A percentile compares a stretch with the other conserved stretches of the same genome.
phyloP scores from a whole-genome alignment of 1,140 invertebrate species.

The Philopotamus ludificatus region DNA sequence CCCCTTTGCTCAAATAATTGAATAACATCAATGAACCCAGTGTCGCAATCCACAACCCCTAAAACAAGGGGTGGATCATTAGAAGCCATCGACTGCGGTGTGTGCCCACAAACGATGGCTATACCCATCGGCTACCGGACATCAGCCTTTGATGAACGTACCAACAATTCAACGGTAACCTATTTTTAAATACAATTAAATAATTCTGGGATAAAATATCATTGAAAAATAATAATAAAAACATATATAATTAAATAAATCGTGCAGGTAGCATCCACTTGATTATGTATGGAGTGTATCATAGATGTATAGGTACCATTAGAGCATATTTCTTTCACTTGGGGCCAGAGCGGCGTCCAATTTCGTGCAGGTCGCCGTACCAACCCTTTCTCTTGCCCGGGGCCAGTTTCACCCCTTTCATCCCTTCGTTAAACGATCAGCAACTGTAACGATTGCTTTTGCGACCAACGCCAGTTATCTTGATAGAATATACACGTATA shows the following conservation, averaged over 20 bases:
- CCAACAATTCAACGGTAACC: background rate
- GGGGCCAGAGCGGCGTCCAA: constrained; percentile 8
- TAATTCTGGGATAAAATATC: background rate
- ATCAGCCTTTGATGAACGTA: constrained; percentile 27
- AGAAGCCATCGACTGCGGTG: constrained; percentile 8
- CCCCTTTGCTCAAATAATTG: no score
- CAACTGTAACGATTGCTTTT: constrained; percentile 3
- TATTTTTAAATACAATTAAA: background rate
- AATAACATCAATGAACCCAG: background rate
- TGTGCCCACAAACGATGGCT: constrained; percentile 24
- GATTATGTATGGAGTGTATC: background rate
- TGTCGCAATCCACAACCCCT: background rate
- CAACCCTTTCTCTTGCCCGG: constrained; percentile 25
- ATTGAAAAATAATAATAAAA: background rate
- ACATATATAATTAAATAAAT: no score
- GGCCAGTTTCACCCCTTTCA: constrained; percentile 29
- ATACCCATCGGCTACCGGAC: constrained; percentile 2
- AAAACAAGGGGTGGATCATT: constrained; percentile 16
- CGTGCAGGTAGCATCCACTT: constrained; percentile 11
- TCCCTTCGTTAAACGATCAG: constrained; percentile 33
- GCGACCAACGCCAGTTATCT: constrained; percentile 13
- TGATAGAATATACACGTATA: no score
- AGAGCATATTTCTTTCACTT: constrained; percentile 29
- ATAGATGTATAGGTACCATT: constrained; percentile 3
- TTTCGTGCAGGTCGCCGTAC: constrained; percentile 7